Percentiles rank a stretch among this genome's conserved stretches.
phyloP scores from a whole-genome alignment of 1,140 invertebrate species.

The Venturia canescens region DNA sequence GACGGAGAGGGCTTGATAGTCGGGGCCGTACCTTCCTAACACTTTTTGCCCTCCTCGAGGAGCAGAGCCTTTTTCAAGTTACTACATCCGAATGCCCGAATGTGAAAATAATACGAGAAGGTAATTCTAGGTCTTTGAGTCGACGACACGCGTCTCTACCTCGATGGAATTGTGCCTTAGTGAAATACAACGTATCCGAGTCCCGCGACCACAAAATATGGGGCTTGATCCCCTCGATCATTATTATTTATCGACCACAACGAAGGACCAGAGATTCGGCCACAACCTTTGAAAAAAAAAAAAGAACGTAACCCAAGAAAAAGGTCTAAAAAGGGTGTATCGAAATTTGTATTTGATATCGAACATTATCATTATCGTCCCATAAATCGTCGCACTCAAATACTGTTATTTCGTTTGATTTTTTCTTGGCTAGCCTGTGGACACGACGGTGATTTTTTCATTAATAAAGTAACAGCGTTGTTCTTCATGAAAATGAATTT shows the following conservation, averaged over 20 bases:
- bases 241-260: constrained; percentile 41
- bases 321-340: constrained; percentile 17
- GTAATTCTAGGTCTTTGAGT: constrained; percentile 36
- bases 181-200: constrained; percentile 8
- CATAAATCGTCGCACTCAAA: constrained; percentile 3
- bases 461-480: background rate
- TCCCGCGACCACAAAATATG: constrained; percentile 25
- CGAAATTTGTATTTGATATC: constrained; percentile 23
- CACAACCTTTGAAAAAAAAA: background rate
- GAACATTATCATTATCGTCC: constrained; percentile 29
- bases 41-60: constrained; percentile 33
- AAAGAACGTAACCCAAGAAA: background rate
- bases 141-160: constrained; percentile 14
- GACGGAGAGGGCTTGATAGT: constrained; percentile 33
- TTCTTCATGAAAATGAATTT: background rate
- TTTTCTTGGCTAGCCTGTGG: background rate
- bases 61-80: background rate
- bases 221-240: constrained; percentile 17
- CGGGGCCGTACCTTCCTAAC: constrained; percentile 15
- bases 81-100: background rate
- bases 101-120: background rate
- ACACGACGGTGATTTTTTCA: background rate
- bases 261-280: constrained; percentile 17
- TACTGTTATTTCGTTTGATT: constrained; percentile 8
- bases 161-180: background rate